Evolutionary conservation across 2,797 vertebrate genomes (phyloP).

Genomic region (Lepilemur ruficaudatus): DNA sequence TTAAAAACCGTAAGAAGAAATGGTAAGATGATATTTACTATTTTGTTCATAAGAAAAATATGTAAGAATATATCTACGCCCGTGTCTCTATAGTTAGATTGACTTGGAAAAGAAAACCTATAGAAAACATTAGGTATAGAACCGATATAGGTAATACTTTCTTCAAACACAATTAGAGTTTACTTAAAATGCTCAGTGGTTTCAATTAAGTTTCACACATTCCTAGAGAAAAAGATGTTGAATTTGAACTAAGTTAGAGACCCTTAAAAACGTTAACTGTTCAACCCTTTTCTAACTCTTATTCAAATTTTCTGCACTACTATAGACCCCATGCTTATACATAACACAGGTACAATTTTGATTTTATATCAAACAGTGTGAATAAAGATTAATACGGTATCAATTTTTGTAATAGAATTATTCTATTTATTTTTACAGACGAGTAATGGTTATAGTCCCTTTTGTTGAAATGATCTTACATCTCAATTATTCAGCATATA

Average conservation of each 20-base stretch:
- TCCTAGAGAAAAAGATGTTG: not conserved
- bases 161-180: not conserved
- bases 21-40: not conserved
- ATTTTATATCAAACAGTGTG: not conserved
- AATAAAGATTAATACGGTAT: not conserved
- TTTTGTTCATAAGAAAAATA: not conserved
- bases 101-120: not conserved
- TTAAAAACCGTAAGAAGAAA: not conserved
- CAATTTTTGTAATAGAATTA: not conserved
- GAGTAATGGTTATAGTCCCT: not conserved
- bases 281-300: not conserved
- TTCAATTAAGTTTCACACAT: not conserved
- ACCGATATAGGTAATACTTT: not conserved
- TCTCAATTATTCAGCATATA: slow-evolving; percentile 2
- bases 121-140: not conserved
- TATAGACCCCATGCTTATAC: not conserved
- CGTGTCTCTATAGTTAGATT: not conserved
- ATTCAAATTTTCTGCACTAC: not conserved
- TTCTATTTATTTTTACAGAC: not conserved
- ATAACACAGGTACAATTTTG: not conserved
- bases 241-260: not conserved
- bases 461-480: slow-evolving; percentile 1
- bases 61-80: not conserved
- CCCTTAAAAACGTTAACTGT: not conserved
- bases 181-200: not conserved